Evolutionary conservation across 2,888 invertebrate genomes (phyloP), one percentile per base, ranked within the genome.

Genomic region (Rhorus exstirpatorius): DNA sequence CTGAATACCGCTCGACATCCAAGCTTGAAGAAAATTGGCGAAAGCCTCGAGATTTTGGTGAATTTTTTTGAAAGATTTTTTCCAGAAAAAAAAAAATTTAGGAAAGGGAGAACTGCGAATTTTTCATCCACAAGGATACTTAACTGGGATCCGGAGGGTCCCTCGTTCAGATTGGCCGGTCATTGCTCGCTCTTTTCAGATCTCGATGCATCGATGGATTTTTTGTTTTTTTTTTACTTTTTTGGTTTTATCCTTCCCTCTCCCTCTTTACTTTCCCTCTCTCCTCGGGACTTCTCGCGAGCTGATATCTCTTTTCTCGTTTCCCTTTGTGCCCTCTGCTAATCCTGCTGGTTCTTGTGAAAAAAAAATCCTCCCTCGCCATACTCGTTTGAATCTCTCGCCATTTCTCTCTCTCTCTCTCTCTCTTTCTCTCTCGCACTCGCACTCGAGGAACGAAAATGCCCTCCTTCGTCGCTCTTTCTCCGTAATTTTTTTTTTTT

Each of bases 141-240:
- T 72, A 68, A 84, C 85, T 86, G 85, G 41, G 58, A 53, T 38
- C 63, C 26, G 19, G 38, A 84, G 78, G 87, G 88, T 90, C 86
- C 84, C 87, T 84, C 85, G 86, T 81, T 80, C 84, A 84, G 85
- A 88, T 90, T 86, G 86, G 79, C 85, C 90, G 90, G 90, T 90
- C 90, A 90, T 87, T 90, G 90, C 87, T 87, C 90, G 89, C 84
- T 79, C 81, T 79, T 87, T 88, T 87, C 84, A 88, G 79, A 88
- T 90, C 89, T 85, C 86, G 88, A 90, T 90, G 31, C 31, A 88
- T 87, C 84, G 81, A 83, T 31, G 31, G 74, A 83, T 86, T 84
- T 83, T 85, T 83, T 86, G 85, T 63, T 87, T 84, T 86, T 86
- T 80, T 17, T 46, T 44, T n/a, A 14, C 44, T 61, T 46, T 26